Percentiles rank a stretch among this genome's conserved stretches.
Evolutionary conservation across 64 coral and sea anemone species (phyloP).

Genomic region (Dendronephthya gigantea): DNA sequence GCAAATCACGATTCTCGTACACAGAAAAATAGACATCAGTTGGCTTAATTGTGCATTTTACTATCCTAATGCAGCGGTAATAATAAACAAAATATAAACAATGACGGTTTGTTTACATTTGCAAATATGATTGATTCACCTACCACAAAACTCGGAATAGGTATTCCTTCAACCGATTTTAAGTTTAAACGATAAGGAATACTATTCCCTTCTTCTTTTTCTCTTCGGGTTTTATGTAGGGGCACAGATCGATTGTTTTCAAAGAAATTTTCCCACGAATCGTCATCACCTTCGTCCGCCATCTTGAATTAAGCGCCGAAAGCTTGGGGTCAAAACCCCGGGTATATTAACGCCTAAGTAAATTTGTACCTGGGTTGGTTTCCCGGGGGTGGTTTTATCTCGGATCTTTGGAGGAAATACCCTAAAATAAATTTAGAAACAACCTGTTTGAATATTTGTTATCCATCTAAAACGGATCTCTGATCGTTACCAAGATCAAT

Average conservation of each 20-base stretch:
- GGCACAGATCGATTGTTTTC: conserved; percentile 79
- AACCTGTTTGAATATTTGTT: no score
- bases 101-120: background rate
- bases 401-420: no score
- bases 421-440: no score
- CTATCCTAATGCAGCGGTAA: background rate
- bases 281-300: conserved; percentile 76
- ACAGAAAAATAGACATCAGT: background rate
- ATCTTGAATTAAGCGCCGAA: conserved; percentile 33
- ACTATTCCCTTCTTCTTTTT: conserved; percentile 34
- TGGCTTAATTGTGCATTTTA: background rate
- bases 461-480: no score
- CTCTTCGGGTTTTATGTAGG: conserved; percentile 49
- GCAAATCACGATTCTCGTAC: background rate
- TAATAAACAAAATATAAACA: background rate
- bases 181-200: conserved; percentile 58
- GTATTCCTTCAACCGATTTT: conserved; percentile 66
- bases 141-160: conserved; percentile 49
- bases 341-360: background rate
- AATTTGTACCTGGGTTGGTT: background rate
- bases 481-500: no score
- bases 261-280: conserved; percentile 86
- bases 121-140: background rate
- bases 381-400: no score
- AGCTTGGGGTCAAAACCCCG: background rate